Percentiles rank a stretch among this genome's conserved stretches.
phyloP scores from a whole-genome alignment of 2,888 invertebrate genomes.

The Byasa hedistus region DNA sequence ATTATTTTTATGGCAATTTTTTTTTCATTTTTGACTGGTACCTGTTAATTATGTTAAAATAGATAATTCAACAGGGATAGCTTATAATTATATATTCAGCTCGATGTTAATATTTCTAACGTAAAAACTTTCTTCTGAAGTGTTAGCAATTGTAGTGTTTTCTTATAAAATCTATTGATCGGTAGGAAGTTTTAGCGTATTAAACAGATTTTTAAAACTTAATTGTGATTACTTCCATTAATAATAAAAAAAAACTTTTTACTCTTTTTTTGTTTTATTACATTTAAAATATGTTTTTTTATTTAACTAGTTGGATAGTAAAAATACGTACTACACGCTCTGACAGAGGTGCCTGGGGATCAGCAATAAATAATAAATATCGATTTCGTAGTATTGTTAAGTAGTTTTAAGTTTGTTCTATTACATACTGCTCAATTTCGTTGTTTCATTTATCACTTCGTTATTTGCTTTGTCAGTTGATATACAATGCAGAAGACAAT shows the following conservation, averaged over 20 bases:
- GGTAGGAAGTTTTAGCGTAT: background rate
- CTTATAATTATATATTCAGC: background rate
- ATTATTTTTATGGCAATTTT: background rate
- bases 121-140: background rate
- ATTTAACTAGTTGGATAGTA: background rate
- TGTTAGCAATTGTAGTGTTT: constrained; percentile 1
- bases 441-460: constrained; percentile 12
- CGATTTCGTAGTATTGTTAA: constrained; percentile 43
- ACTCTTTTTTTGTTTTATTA: background rate
- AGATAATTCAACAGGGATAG: background rate
- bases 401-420: constrained; percentile 58
- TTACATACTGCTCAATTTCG: constrained; percentile 61
- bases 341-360: background rate
- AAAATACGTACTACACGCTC: background rate
- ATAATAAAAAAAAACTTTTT: background rate
- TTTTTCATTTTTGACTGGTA: background rate
- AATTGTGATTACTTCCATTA: background rate
- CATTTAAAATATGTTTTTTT: background rate
- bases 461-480: background rate
- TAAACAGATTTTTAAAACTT: background rate
- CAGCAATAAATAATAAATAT: background rate
- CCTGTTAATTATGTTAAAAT: background rate
- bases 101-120: background rate
- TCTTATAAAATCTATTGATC: background rate
- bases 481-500: background rate